Evolutionary conservation across 2,797 vertebrate genomes (phyloP).

Genomic region (Siniperca undulata): DNA sequence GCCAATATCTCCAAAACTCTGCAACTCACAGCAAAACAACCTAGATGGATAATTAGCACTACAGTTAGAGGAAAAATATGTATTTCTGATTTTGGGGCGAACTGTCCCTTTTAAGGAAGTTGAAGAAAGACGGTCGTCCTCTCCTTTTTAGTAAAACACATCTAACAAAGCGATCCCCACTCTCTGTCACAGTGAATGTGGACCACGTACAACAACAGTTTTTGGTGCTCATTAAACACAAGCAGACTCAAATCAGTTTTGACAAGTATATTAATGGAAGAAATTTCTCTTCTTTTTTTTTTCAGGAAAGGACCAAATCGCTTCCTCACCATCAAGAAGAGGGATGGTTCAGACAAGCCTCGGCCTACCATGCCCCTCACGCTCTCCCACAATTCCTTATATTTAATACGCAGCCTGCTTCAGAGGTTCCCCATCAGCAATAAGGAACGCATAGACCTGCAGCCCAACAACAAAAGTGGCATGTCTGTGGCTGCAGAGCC

Average conservation of each 20-base stretch:
- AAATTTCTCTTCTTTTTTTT: slow-evolving; percentile 1
- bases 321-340: slow-evolving; percentile 93
- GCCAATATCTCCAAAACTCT: too few species aligned
- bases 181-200: too few species aligned
- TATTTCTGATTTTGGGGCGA: too few species aligned
- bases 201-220: background rate
- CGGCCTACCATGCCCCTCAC: slow-evolving; percentile 86
- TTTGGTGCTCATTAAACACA: background rate
- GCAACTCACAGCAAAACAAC: too few species aligned
- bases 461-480: slow-evolving; percentile 84
- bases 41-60: too few species aligned
- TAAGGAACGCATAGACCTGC: slow-evolving; percentile 90
- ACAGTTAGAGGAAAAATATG: too few species aligned
- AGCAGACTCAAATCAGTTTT: background rate
- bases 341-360: slow-evolving; percentile 83
- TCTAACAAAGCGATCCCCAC: too few species aligned
- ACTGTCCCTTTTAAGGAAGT: too few species aligned
- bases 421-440: slow-evolving; percentile 91
- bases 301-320: slow-evolving; percentile 90
- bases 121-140: too few species aligned
- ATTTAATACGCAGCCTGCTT: slow-evolving; percentile 85
- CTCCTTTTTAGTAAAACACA: too few species aligned
- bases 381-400: slow-evolving; percentile 86
- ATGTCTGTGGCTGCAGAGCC: slow-evolving; percentile 78
- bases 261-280: background rate